Percentiles rank a stretch among this genome's conserved stretches.
phyloP scores from a whole-genome alignment of 2,797 vertebrate species.

The Sebastes kiyomatsui region DNA sequence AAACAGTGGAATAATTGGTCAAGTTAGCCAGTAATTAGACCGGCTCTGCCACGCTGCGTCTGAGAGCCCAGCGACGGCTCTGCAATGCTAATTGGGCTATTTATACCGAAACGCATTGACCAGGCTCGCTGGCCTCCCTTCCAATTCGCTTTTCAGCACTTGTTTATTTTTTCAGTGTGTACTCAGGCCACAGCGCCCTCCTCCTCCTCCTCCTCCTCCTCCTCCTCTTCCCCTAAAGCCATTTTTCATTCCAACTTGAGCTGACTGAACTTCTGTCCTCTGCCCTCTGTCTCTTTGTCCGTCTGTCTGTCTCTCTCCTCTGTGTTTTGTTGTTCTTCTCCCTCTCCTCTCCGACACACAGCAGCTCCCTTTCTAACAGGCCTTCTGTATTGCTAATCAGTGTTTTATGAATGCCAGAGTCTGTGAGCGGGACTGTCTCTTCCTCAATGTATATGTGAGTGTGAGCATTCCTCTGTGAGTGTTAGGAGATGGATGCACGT shows the following conservation, averaged over 20 bases:
- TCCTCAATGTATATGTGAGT: conserved; percentile 14
- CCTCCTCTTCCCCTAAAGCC: conserved; percentile 14
- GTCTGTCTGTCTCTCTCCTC: conserved; percentile 30
- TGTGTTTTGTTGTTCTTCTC: conserved; percentile 16
- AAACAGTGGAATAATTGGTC: conserved; percentile 78
- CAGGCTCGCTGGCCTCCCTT: conserved; percentile 58
- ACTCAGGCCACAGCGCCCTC: conserved; percentile 27
- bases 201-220: conserved; percentile 22
- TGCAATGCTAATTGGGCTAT: conserved; percentile 77
- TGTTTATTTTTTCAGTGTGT: conserved; percentile 60
- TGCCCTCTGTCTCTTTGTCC: conserved; percentile 45
- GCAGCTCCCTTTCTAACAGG: conserved; percentile 18
- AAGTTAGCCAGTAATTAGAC: conserved; percentile 78
- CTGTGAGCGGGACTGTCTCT: conserved; percentile 6
- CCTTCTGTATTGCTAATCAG: conserved; percentile 62
- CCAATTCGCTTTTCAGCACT: conserved; percentile 59
- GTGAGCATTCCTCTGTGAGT: conserved; percentile 16
- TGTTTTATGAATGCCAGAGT: conserved; percentile 60
- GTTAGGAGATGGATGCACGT: conserved; percentile 47
- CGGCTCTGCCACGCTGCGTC: conserved; percentile 62
- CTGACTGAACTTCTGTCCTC: conserved; percentile 55
- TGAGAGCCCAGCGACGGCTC: conserved; percentile 52
- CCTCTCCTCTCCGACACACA: background rate
- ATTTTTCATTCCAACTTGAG: conserved; percentile 62
- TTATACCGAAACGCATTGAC: conserved; percentile 71